phyloP scores from a whole-genome alignment of 2,113 vertebrate species.

The Sorex fumeus region DNA sequence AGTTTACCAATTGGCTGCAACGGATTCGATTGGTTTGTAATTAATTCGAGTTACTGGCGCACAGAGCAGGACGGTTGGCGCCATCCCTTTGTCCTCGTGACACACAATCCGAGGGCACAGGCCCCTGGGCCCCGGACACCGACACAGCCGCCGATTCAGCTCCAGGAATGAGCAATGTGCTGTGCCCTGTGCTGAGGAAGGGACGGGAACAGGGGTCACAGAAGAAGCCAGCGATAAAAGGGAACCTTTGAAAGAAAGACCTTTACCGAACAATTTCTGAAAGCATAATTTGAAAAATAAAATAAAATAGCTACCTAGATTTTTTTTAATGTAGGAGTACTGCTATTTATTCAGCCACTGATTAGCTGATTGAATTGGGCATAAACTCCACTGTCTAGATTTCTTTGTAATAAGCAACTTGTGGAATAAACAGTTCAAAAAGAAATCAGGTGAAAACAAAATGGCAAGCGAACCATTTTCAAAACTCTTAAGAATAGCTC shows the following conservation, averaged over 20 bases:
- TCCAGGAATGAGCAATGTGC: conserved; percentile 64
- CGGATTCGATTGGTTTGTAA: conserved; percentile 97
- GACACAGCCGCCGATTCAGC: conserved; percentile 88
- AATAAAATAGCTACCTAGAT: conserved; percentile 88
- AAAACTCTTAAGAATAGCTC: not conserved
- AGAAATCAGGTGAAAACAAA: conserved; percentile 49
- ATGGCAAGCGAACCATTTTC: not conserved
- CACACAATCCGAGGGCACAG: conserved; percentile 91
- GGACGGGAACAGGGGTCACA: conserved; percentile 85
- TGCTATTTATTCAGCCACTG: no score
- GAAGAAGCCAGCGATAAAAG: conserved; percentile 90
- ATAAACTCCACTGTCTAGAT: no score
- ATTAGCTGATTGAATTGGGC: no score
- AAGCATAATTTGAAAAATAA: conserved; percentile 85
- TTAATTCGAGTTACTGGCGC: conserved; percentile 95
- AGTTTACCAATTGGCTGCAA: conserved; percentile 96
- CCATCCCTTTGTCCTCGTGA: conserved; percentile 96
- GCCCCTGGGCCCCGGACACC: conserved; percentile 89
- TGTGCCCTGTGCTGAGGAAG: conserved; percentile 82
- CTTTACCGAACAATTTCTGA: conserved; percentile 74
- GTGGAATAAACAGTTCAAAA: conserved; percentile 33
- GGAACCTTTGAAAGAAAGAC: conserved; percentile 74
- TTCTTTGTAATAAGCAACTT: conserved; percentile 34
- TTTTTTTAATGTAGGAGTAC: no score
- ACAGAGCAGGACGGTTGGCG: conserved; percentile 94